Evolutionary conservation across 2,888 invertebrate species (phyloP), one percentile per base, ranked within the genome.

Genomic region (Trachelus tabidus): DNA sequence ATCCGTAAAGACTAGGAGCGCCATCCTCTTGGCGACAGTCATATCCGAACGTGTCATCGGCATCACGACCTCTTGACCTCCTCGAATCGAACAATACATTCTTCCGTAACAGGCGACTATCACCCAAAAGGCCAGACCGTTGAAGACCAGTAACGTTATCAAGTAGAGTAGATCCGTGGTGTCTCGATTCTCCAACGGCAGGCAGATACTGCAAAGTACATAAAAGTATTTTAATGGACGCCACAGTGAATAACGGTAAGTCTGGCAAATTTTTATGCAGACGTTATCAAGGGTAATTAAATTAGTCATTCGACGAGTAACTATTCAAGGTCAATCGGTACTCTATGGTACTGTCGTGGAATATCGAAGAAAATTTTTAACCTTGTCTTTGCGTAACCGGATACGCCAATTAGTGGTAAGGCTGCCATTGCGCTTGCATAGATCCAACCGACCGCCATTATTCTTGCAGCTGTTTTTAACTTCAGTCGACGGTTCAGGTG

Each of bases 1-100:
- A 89, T 95, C 93, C 0, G 95, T 95, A 87, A 94, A 94, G 23
- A 95, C 94, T 15, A 95, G 92, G 9, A 95, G 91, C 0, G 94
- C 94, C 95, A 95, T 95, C 78, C 94, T 91, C 88, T 94, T 94
- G 73, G 95, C 95, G 0, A 95, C 93, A 1, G 92, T 92, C 75
- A 92, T 87, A 83, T 93, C 93, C 34, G 92, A 92, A 78, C 92
- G 88, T 23, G 92, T 91, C 33, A 90, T 91, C 77, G 1, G 93
- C 90, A 6, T 92, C 89, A 73, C 82, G 80, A 12, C 80, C 80
- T 86, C 76, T 83, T 86, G 79, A 12, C 84, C 84, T 31, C 81
- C 79, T 79, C 91, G 87, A 77, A 95, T 94, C 68, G 94, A 93
- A 80, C 92, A 91, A 88, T 94, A 95, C 94, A 95, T 94, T 84